Evolutionary conservation across 2,797 vertebrate species (phyloP).

Genomic region (Xerus rutilus): DNA sequence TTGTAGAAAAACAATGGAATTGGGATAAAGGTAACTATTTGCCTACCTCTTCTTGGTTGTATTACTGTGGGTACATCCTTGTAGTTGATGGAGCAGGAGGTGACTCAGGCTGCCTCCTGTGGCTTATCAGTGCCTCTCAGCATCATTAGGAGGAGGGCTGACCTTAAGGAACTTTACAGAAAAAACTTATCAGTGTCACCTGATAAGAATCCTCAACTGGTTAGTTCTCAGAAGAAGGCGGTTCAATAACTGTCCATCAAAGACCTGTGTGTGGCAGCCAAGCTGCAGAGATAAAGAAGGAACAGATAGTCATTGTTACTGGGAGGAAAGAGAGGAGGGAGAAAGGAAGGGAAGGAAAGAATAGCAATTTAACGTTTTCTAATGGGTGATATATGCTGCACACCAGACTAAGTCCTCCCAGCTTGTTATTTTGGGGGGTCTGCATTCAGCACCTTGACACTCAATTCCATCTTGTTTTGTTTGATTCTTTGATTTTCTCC

Average conservation of each 20-base stretch:
- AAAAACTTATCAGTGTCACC: not conserved
- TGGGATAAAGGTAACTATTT: not conserved
- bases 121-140: not conserved
- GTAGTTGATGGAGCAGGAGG: accelerated
- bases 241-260: not conserved
- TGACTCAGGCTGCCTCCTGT: not conserved
- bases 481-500: not conserved
- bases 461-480: not conserved
- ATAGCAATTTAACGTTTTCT: not conserved
- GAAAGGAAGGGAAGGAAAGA: not conserved
- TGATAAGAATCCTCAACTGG: not conserved
- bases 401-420: no score
- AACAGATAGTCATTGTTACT: not conserved
- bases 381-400: not conserved
- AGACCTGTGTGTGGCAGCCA: not conserved
- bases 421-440: not conserved
- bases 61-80: not conserved
- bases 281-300: no score
- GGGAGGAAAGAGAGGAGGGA: not conserved
- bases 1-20: not conserved
- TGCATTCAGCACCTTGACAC: not conserved
- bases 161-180: not conserved
- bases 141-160: not conserved
- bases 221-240: not conserved
- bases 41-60: not conserved